These are phyloP conservation scores for Leptopilina myrica DNA, from an alignment of 2,888 invertebrate genomes.

Conservation along the genomic window DNA sequence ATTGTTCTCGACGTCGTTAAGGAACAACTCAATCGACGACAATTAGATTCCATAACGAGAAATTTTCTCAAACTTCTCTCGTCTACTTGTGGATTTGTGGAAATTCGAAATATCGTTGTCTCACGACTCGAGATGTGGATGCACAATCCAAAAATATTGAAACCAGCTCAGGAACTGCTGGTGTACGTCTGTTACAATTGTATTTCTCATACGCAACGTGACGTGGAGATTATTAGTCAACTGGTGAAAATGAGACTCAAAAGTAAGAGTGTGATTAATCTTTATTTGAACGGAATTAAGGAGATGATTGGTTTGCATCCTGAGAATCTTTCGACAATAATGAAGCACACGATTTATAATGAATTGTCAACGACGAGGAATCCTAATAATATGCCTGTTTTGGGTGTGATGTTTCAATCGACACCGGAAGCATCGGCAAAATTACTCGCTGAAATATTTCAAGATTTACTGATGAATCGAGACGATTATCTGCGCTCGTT, in stretches of 20 bases:
- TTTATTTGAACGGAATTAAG: conserved; percentile 92
- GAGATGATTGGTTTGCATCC: conserved; percentile 92
- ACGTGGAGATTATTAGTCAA: conserved; percentile 88
- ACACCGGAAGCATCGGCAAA: conserved; percentile 89
- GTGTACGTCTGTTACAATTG: conserved; percentile 95
- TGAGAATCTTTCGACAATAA: conserved; percentile 88
- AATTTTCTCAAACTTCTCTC: conserved; percentile 92
- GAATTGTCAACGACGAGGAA: conserved; percentile 94
- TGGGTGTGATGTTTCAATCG: conserved; percentile 92
- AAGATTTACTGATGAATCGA: conserved; percentile 90
- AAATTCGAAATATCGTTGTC: conserved; percentile 88
- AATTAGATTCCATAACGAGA: conserved; percentile 91
- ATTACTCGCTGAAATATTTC: conserved; percentile 89
- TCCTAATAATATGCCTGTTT: conserved; percentile 95
- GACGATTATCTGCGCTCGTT: conserved; percentile 95
- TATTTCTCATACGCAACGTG: conserved; percentile 82
- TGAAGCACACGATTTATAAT: conserved; percentile 96
- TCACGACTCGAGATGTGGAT: conserved; percentile 94
- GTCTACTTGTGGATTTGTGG: conserved; percentile 90
- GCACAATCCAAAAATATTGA: conserved; percentile 95
- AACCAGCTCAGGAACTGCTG: conserved; percentile 93
- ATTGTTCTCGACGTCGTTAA: conserved; percentile 91
- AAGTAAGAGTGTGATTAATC: conserved; percentile 93
- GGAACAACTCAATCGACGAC: conserved; percentile 90
- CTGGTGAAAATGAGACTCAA: conserved; percentile 94